Base-by-base conservation (phyloP, 1,140 invertebrate species). In the Lepidurus couesii region DNA sequence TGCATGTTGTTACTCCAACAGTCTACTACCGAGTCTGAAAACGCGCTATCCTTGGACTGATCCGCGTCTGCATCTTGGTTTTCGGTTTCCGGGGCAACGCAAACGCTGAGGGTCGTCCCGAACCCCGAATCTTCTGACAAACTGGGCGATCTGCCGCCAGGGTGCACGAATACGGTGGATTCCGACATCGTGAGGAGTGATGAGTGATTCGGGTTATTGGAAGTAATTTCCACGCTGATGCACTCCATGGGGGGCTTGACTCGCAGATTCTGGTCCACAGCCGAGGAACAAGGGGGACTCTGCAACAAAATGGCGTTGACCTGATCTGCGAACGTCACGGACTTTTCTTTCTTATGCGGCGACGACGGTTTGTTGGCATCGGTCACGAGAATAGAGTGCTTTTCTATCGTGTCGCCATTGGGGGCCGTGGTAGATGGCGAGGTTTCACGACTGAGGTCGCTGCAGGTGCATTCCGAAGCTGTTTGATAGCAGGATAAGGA, bases 51-150 rank as follows among this genome's bases (percentile, higher is more conserved):
- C 53, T 65, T 65, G 13, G 53, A 65, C 6, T 65, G 53, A 65
- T 65, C 53, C 16, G 53, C 53, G 53, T 65, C 53, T 7, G 21
- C 21, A 21, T 65, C 53, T 65, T 65, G 53, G 13, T 21, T 65
- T 16, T 65, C 53, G 44, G 45, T 77, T 24, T 24, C 75, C 44
- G 75, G 75, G 26, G 13, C 53, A 1, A 65, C 53, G 53, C 73
- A 79, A 24, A 79, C 78, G 8, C 78, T 75, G 9, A 79, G 43
- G 21, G 73, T 74, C 9, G 73, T 75, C 10, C 74, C 73, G 74
- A 79, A 79, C 44, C 78, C 78, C 16, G 42, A 45, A 44, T 79
- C 78, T 42, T 79, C 78, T 21, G 78, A 79, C 44, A 75, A 79
- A 47, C 75, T 79, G 42, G 78, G 78, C 21, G 78, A 79, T n/a